A percentile compares a stretch with the other conserved stretches of the same genome.
phyloP scores from a whole-genome alignment of 92 coral and sea anemone genomes.

The Scolanthus callimorphus region DNA sequence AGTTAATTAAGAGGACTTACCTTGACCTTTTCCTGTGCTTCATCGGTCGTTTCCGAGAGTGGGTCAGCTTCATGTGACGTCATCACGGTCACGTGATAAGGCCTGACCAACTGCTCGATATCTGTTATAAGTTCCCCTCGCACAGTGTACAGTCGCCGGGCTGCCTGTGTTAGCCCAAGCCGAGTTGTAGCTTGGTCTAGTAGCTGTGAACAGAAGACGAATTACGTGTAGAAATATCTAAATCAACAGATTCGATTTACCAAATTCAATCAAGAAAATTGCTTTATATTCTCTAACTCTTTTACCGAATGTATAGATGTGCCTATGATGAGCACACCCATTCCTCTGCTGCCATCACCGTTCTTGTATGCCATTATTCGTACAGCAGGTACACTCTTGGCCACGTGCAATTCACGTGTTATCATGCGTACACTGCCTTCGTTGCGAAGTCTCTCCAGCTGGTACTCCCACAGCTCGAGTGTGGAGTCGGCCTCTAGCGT shows the following conservation, averaged over 20 bases:
- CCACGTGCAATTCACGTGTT: constrained; percentile 80
- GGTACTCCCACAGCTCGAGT: constrained; percentile 89
- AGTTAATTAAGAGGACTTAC: no score
- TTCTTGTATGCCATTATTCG: constrained; percentile 86
- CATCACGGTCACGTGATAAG: constrained; percentile 30
- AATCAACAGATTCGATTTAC: no score
- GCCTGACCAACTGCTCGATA: constrained; percentile 65
- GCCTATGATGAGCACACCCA: constrained; percentile 73
- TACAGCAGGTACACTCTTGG: constrained; percentile 90
- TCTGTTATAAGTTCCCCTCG: constrained; percentile 84
- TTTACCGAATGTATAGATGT: constrained; percentile 83
- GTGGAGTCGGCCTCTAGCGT: constrained; percentile 95
- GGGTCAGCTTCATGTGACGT: constrained; percentile 11
- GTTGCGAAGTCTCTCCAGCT: constrained; percentile 79
- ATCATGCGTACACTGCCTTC: constrained; percentile 83
- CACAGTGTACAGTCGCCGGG: constrained; percentile 84
- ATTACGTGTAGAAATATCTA: no score
- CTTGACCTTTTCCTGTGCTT: constrained; percentile 25
- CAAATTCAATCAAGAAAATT: no score
- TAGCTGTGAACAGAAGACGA: constrained; percentile 36
- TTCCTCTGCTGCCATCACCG: constrained; percentile 82
- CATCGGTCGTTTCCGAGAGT: constrained; percentile 21
- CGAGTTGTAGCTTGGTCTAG: constrained; percentile 82
- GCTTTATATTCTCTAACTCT: no score
- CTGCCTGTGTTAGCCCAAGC: constrained; percentile 75